phyloP scores from a whole-genome alignment of 2,797 vertebrate species.

The Spea hammondii region DNA sequence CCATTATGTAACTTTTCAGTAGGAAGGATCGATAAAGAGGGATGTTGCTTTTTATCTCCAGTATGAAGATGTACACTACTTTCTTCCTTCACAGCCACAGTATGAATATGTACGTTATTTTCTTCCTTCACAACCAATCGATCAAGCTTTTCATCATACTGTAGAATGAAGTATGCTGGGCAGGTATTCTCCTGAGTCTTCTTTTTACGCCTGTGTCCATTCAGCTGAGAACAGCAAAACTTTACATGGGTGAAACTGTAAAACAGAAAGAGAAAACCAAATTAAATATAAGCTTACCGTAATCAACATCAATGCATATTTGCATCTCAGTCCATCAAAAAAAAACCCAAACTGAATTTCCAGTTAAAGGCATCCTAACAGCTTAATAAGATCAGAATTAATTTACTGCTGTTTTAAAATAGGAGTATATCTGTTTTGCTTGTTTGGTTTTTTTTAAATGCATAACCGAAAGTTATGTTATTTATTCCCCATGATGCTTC shows the following conservation, averaged over 20 bases:
- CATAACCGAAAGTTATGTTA: too few relatives aligned
- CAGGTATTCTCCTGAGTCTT: slow-evolving; percentile 46
- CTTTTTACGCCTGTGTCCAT: slow-evolving; percentile 54
- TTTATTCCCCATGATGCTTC: too few relatives aligned
- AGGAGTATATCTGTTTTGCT: too few relatives aligned
- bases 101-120: slow-evolving; percentile 57
- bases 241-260: slow-evolving; percentile 61
- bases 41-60: neutral
- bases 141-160: slow-evolving; percentile 58
- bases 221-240: slow-evolving; percentile 57
- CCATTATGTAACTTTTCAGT: neutral
- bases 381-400: too few relatives aligned
- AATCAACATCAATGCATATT: too few relatives aligned
- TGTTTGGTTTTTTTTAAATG: too few relatives aligned
- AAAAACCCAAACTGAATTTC: too few relatives aligned
- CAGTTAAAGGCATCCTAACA: too few relatives aligned
- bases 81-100: neutral
- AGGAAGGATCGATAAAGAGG: neutral
- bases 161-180: slow-evolving; percentile 59
- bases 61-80: slow-evolving; percentile 53
- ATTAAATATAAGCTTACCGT: too few relatives aligned
- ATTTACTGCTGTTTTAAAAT: too few relatives aligned
- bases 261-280: neutral
- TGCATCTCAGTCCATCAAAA: too few relatives aligned
- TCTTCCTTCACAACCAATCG: slow-evolving; percentile 58